Percentiles rank a stretch among this genome's conserved stretches.
Evolutionary conservation across 2,888 invertebrate species (phyloP).

Genomic region (Mythimna lalbum): DNA sequence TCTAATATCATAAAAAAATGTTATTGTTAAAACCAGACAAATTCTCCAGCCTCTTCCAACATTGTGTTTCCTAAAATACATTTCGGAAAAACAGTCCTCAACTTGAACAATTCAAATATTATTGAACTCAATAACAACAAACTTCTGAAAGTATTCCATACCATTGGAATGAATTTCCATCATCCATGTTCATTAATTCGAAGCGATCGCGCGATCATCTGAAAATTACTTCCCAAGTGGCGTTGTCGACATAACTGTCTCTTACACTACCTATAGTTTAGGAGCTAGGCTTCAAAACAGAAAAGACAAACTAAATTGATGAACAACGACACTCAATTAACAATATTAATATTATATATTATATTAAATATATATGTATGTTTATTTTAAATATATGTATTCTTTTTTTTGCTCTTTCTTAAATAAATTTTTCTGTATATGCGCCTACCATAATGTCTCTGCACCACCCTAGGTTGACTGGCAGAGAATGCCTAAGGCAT

Average conservation of each 20-base stretch:
- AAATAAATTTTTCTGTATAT: no score
- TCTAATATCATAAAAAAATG: no score
- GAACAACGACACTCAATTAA: not conserved
- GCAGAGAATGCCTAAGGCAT: no score
- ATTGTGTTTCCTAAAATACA: conserved; percentile 12
- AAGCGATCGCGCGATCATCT: conserved; percentile 44
- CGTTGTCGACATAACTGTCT: conserved; percentile 39
- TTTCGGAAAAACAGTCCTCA: conserved; percentile 1
- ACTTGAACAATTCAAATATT: conserved; percentile 42
- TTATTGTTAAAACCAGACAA: not conserved
- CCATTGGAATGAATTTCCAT: conserved; percentile 45
- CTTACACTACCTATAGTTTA: conserved; percentile 1
- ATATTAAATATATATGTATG: no score
- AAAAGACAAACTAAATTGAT: not conserved
- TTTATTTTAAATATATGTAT: no score
- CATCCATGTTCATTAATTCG: conserved; percentile 37
- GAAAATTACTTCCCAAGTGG: conserved; percentile 35
- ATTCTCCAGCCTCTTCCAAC: not conserved
- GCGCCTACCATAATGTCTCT: no score
- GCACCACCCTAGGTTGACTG: no score
- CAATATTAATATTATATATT: no score
- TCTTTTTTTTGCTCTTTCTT: no score
- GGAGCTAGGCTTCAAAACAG: not conserved
- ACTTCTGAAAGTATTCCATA: conserved; percentile 34
- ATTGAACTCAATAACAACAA: conserved; percentile 25